A percentile compares a stretch with the other conserved stretches of the same genome.
Evolutionary conservation across 2,113 vertebrate genomes (phyloP).

Genomic region (Chionodraco myersi): DNA sequence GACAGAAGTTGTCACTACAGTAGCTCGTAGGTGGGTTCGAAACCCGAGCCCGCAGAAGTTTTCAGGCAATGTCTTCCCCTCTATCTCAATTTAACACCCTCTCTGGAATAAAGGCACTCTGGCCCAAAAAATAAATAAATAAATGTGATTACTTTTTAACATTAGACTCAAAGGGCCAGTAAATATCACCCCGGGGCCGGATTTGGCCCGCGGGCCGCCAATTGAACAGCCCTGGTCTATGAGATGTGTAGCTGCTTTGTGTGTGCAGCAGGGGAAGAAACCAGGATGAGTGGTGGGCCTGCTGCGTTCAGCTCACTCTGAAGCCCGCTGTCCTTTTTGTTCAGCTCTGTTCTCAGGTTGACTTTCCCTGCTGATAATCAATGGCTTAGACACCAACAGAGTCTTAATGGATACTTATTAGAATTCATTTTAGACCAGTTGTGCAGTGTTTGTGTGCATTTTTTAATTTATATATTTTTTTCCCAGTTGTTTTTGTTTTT

Average conservation of each 20-base stretch:
- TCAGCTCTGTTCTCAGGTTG: conserved; percentile 40
- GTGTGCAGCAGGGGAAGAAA: conserved; percentile 16
- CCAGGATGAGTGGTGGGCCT: conserved; percentile 50
- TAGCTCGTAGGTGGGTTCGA: no score
- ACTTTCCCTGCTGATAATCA: conserved; percentile 39
- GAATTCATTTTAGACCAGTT: conserved; percentile 6
- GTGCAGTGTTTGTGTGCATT: conserved; percentile 33
- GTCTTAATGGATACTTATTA: background rate
- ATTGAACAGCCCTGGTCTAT: background rate
- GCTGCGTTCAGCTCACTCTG: conserved; percentile 66
- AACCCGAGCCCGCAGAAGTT: no score
- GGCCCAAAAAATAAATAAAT: no score
- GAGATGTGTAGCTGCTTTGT: background rate
- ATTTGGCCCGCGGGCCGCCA: no score
- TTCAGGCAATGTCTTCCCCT: no score
- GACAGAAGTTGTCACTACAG: no score
- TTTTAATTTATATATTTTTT: conserved; percentile 12
- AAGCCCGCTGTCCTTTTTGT: conserved; percentile 31
- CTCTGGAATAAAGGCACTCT: no score
- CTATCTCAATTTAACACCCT: no score
- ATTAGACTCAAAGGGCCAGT: no score
- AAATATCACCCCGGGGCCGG: no score
- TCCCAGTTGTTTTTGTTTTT: conserved; percentile 13
- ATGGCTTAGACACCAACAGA: background rate
- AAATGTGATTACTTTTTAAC: no score